Conservation (phyloP, 2,888 invertebrate species). For the Sceliomorpha sp. region DNA sequence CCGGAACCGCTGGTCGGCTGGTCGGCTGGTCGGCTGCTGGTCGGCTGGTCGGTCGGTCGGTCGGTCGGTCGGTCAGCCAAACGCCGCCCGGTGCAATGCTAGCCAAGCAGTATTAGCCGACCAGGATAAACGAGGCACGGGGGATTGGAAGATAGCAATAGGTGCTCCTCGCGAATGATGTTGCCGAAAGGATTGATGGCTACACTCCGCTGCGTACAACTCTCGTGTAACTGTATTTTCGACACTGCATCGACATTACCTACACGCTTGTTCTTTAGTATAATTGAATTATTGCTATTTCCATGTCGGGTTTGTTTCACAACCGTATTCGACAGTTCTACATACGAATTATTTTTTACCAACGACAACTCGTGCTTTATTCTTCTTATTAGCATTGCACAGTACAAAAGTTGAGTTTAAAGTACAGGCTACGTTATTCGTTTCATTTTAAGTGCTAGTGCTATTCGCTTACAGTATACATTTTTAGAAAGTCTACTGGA, state of each 20-base stretch:
- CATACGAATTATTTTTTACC: no score
- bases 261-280: slow-evolving; percentile 50
- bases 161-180: slow-evolving; percentile 49
- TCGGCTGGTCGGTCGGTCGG: slow-evolving; percentile 44
- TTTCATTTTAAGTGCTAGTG: no score
- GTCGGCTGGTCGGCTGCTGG: slow-evolving; percentile 13
- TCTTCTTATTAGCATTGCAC: no score
- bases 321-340: slow-evolving; percentile 5
- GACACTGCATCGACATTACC: slow-evolving; percentile 37
- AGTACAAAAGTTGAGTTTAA: no score
- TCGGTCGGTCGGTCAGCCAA: slow-evolving; percentile 19
- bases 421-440: no score
- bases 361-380: no score
- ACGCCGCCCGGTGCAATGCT: slow-evolving; percentile 25
- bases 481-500: no score
- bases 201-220: slow-evolving; percentile 44
- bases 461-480: no score
- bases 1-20: slow-evolving; percentile 45
- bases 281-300: slow-evolving; percentile 54
- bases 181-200: slow-evolving; percentile 58
- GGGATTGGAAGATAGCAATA: slow-evolving; percentile 64
- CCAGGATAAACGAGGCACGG: slow-evolving; percentile 77
- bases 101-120: slow-evolving; percentile 75
- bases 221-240: slow-evolving; percentile 48
- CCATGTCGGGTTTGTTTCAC: slow-evolving; percentile 29